Conservation (phyloP, 1,140 invertebrate species). For the Popillia japonica region DNA sequence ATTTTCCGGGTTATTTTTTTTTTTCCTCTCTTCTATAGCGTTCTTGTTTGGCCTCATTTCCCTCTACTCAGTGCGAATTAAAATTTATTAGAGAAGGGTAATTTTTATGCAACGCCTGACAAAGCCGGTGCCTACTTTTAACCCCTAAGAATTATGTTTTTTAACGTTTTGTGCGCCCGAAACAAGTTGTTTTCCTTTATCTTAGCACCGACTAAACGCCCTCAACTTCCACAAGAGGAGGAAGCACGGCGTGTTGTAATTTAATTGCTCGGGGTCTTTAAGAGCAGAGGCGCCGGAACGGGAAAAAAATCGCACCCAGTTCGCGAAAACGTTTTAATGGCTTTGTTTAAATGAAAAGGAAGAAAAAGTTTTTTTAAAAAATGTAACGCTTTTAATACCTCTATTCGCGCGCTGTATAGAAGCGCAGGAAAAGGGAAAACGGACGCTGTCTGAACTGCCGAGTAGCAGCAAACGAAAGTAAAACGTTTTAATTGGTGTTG, state of each 20-base stretch:
- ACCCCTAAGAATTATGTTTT: not conserved
- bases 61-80: not conserved
- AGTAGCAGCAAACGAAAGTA: not conserved
- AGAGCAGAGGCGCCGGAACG: not conserved
- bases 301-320: not conserved
- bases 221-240: not conserved
- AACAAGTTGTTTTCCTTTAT: slow-evolving; percentile 16
- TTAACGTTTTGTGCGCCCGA: not conserved
- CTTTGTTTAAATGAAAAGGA: slow-evolving; percentile 3
- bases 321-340: not conserved
- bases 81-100: not conserved
- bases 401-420: not conserved
- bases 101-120: not conserved
- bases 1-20: too few relatives aligned
- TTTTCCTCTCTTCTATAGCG: too few relatives aligned
- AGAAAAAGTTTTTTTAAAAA: slow-evolving; percentile 5
- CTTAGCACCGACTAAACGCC: not conserved
- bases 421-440: too few relatives aligned
- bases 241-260: not conserved
- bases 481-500: slow-evolving; percentile 18
- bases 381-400: not conserved
- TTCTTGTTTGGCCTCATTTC: not conserved
- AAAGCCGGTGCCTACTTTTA: not conserved
- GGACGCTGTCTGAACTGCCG: too few relatives aligned
- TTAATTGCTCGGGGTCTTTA: slow-evolving; percentile 9